Evolutionary conservation across 2,888 invertebrate genomes (phyloP).

Genomic region (Megaustenia siamemsis): DNA sequence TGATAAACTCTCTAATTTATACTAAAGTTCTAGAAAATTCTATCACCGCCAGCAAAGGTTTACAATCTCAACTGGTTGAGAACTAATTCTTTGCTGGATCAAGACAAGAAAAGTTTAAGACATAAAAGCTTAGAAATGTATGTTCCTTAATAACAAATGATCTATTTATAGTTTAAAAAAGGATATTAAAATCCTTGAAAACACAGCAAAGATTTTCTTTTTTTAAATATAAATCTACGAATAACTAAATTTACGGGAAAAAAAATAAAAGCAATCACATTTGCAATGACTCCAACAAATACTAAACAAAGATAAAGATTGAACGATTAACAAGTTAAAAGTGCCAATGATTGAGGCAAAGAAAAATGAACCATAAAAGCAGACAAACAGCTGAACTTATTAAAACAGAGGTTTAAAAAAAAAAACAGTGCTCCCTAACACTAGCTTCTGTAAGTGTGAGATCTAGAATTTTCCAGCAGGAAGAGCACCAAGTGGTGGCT

Average conservation of each 20-base stretch:
- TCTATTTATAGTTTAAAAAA: too few relatives aligned
- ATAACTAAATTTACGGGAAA: neutral
- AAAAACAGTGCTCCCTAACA: neutral
- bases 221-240: neutral
- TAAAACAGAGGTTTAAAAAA: neutral
- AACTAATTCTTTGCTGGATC: too few relatives aligned
- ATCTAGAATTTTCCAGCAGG: conserved; percentile 19
- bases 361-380: neutral
- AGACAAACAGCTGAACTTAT: neutral
- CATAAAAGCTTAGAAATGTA: too few relatives aligned
- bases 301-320: neutral
- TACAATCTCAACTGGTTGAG: too few relatives aligned
- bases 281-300: neutral
- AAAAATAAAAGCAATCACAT: neutral
- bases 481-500: conserved; percentile 25
- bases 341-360: neutral
- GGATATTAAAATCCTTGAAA: too few relatives aligned
- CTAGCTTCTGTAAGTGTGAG: neutral
- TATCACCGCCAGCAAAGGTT: too few relatives aligned
- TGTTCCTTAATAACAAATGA: too few relatives aligned
- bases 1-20: too few relatives aligned
- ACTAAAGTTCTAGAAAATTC: too few relatives aligned
- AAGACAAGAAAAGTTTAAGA: too few relatives aligned
- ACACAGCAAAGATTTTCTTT: too few relatives aligned
- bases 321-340: neutral